Evolutionary conservation across 2,888 invertebrate genomes (phyloP), one percentile per base, ranked within the genome.

Genomic region (Polydrusus tereticollis): DNA sequence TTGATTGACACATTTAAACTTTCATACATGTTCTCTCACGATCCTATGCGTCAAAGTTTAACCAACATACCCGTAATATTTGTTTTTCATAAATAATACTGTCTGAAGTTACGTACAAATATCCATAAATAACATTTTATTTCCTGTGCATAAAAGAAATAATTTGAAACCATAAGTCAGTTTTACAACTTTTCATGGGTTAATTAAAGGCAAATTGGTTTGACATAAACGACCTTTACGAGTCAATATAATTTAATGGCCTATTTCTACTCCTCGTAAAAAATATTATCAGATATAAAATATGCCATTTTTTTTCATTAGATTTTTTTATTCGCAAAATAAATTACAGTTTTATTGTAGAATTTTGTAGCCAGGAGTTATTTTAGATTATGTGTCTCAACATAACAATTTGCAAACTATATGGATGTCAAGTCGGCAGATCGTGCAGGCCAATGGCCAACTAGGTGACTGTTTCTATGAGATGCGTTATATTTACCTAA

Each of bases 141-240:
- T 55, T 55, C 50, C 52, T 33, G 29, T 29, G 16, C 52, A 33
- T 55, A 55, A 55, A 33, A 33, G 33, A 50, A 63, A 63, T 63
- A 43, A 63, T 50, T 47, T 36, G 47, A 33, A 41, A 58, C 43
- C 45, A 43, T 45, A 67, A 57, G 26, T 67, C 57, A 33, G 29
- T 67, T 67, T 67, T 55, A 67, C 59, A 59, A 38, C 59, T 50
- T 45, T 45, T 41, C 67, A 58, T 26, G 52, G 23, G 41, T 58
- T 66, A 66, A 67, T 67, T 67, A 67, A 67, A 67, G 58, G 67
- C 67, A 67, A 67, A 67, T 67, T 67, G 67, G 58, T 67, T 67
- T 67, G 45, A 12, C 67, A 67, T 67, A 33, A 67, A 67, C 57
- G 26, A 33, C 21, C 18, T 63, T 63, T 63, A 63, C 45, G 60